phyloP scores from a whole-genome alignment of 2,113 vertebrate genomes.

The Athene noctua region DNA sequence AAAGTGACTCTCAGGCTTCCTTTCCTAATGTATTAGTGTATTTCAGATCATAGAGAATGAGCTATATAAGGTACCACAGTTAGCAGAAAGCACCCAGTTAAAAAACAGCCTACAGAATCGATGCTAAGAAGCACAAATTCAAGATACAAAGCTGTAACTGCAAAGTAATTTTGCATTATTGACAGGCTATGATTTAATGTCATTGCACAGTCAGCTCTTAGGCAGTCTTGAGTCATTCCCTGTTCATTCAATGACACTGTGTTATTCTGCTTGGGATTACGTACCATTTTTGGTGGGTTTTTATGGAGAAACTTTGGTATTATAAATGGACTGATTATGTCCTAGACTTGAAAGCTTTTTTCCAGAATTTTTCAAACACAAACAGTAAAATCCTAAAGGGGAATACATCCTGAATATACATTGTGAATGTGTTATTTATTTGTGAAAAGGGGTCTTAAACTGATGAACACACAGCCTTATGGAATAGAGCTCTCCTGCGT shows the following conservation, averaged over 20 bases:
- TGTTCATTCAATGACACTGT: not conserved
- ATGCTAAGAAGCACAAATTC: not conserved
- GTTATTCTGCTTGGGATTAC: not conserved
- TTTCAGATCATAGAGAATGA: not conserved
- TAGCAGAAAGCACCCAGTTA: not conserved
- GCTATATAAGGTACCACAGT: not conserved
- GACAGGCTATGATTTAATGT: not conserved
- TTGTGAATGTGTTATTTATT: not conserved
- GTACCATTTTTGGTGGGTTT: accelerated
- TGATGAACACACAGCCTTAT: constrained; percentile 20
- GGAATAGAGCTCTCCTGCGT: not conserved
- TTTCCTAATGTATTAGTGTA: not conserved
- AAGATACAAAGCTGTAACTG: not conserved
- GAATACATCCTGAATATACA: not conserved
- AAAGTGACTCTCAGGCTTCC: not conserved
- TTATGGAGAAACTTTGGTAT: not conserved
- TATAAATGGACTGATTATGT: not conserved
- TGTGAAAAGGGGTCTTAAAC: constrained; percentile 28
- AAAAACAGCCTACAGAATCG: not conserved
- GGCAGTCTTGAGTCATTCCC: not conserved
- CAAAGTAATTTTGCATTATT: not conserved
- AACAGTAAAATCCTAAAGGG: not conserved
- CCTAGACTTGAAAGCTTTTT: not conserved
- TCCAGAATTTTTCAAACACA: not conserved
- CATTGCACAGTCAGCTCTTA: not conserved